Conservation (phyloP, 2,797 vertebrate species). For the Enteromius fasciolatus region DNA sequence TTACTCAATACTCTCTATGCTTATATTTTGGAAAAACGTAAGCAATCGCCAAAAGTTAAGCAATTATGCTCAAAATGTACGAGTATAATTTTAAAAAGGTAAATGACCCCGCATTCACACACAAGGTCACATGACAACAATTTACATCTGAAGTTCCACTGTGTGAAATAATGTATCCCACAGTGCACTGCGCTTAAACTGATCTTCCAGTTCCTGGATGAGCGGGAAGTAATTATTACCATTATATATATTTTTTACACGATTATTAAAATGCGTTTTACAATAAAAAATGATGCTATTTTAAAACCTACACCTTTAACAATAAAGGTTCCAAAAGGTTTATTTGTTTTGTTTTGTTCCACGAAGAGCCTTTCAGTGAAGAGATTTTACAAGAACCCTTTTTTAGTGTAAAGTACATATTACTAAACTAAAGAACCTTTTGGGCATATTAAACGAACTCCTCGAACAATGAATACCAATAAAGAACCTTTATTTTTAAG, state of each 20-base stretch:
- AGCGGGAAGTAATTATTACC: not conserved
- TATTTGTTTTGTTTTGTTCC: not conserved
- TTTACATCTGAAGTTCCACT: not conserved
- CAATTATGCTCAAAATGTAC: not conserved
- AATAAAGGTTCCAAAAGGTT: not conserved
- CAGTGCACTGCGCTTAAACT: not conserved
- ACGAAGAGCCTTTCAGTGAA: not conserved
- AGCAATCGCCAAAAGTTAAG: not conserved
- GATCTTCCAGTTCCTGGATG: not conserved
- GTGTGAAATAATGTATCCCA: not conserved
- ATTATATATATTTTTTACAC: not conserved
- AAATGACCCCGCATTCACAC: not conserved
- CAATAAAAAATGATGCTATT: not conserved
- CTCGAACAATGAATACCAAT: not conserved
- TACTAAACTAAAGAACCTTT: not conserved
- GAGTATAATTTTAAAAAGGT: not conserved
- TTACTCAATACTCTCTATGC: not conserved
- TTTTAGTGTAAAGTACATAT: not conserved
- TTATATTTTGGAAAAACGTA: not conserved
- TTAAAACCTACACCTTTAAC: not conserved
- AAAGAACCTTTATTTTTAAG: not conserved
- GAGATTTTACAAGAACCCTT: not conserved
- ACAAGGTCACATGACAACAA: not conserved
- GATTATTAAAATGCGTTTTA: not conserved
- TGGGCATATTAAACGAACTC: not conserved